These are phyloP conservation scores for Hemithea aestivaria DNA, from an alignment of 2,888 invertebrate genomes.

Conservation along the genomic window DNA sequence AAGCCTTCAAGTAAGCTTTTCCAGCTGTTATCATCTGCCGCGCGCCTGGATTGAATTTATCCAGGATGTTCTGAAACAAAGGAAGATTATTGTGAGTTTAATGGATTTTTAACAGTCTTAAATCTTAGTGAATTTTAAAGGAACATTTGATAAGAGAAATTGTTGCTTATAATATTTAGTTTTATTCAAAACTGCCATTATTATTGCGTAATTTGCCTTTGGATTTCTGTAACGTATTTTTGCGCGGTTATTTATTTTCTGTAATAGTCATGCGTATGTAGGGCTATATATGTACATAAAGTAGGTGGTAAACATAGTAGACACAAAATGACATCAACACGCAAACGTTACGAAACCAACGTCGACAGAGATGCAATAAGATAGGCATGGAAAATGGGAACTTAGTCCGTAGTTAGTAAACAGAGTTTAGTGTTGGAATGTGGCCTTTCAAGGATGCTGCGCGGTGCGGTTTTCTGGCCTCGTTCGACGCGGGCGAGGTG, in stretches of 20 bases:
- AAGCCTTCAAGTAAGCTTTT: constrained; percentile 95
- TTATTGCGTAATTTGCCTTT: no score
- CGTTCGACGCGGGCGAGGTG: constrained; percentile 50
- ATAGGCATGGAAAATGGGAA: constrained; percentile 48
- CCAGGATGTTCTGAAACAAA: constrained; percentile 93
- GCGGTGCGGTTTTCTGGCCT: constrained; percentile 42
- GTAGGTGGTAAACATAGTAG: no score
- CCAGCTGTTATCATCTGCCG: constrained; percentile 96
- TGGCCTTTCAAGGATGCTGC: constrained; percentile 76
- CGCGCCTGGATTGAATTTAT: constrained; percentile 97
- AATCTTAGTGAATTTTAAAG: no score
- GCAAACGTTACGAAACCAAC: constrained; percentile 31
- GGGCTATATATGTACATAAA: no score
- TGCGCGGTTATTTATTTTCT: no score
- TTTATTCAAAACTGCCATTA: no score
- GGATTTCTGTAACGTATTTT: no score
- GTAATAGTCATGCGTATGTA: no score
- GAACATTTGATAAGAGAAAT: no score
- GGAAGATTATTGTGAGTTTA: constrained; percentile 3
- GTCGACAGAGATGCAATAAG: constrained; percentile 36
- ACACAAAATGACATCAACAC: no score
- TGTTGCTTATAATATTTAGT: no score
- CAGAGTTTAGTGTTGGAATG: constrained; percentile 65
- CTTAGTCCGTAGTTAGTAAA: constrained; percentile 67
- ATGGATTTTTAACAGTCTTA: constrained; percentile 1